Evolutionary conservation across 37 sponge, comb jelly and placozoan species (phyloP).

Genomic region (Spongilla lacustris): DNA sequence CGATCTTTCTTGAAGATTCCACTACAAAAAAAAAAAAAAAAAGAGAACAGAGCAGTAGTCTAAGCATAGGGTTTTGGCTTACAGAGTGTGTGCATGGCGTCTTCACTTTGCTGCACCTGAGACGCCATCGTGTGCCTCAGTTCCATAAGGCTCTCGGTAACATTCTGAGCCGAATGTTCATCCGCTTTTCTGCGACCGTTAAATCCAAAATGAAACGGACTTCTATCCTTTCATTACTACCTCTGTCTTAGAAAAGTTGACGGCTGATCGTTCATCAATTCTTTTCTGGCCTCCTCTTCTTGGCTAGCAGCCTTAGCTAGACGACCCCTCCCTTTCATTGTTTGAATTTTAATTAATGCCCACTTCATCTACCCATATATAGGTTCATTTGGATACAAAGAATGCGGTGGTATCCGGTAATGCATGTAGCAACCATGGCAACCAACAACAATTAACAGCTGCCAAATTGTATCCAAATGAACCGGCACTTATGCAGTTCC

Average conservation of each 20-base stretch:
- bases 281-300: not conserved
- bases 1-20: conserved; percentile 39
- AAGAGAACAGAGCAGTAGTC: not conserved
- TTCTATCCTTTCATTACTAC: not conserved
- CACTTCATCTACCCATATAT: not conserved
- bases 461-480: too few species aligned
- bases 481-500: too few species aligned
- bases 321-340: not conserved
- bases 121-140: conserved; percentile 52
- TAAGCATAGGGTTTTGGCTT: not conserved
- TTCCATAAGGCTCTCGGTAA: conserved; percentile 55
- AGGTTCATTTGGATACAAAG: too few species aligned
- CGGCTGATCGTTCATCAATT: not conserved
- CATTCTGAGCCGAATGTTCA: conserved; percentile 52
- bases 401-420: too few species aligned
- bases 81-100: conserved; percentile 46
- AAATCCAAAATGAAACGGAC: not conserved
- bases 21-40: not conserved
- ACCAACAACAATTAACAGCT: too few species aligned
- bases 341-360: not conserved
- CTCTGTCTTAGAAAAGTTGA: not conserved
- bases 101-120: conserved; percentile 44
- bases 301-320: not conserved
- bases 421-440: too few species aligned
- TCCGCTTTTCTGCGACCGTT: not conserved